Evolutionary conservation across 2,113 vertebrate genomes (phyloP).

Genomic region (Protobothrops flavoviridis): DNA sequence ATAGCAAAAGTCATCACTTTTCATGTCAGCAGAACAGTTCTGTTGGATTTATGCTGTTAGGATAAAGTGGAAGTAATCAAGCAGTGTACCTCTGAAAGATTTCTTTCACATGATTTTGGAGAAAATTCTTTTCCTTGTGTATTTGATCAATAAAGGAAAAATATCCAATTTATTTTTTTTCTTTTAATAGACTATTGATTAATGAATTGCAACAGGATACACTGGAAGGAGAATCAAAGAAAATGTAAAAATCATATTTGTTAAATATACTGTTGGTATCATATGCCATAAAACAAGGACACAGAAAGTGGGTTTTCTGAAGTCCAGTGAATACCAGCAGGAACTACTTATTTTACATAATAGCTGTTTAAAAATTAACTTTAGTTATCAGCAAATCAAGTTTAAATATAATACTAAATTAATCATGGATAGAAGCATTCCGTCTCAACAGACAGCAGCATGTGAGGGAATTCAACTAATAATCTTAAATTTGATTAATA

Average conservation of each 20-base stretch:
- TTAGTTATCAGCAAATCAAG: neutral
- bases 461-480: neutral
- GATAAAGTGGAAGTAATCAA: neutral
- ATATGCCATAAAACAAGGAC: neutral
- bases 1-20: neutral
- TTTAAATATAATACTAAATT: neutral
- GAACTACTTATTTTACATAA: neutral
- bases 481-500: neutral
- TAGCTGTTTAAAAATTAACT: neutral
- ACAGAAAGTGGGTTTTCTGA: neutral
- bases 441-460: neutral
- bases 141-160: neutral
- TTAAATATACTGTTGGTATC: neutral
- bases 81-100: neutral
- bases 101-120: neutral
- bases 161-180: conserved; percentile 6
- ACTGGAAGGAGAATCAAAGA: conserved; percentile 21
- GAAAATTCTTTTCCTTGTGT: neutral
- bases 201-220: neutral
- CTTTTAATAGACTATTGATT: conserved; percentile 7
- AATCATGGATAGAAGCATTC: neutral
- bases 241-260: neutral
- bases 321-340: neutral
- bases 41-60: neutral
- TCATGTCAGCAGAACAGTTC: neutral